Percentiles rank a stretch among this genome's conserved stretches.
Evolutionary conservation across 2,113 vertebrate genomes (phyloP).

Genomic region (Merops nubicus): DNA sequence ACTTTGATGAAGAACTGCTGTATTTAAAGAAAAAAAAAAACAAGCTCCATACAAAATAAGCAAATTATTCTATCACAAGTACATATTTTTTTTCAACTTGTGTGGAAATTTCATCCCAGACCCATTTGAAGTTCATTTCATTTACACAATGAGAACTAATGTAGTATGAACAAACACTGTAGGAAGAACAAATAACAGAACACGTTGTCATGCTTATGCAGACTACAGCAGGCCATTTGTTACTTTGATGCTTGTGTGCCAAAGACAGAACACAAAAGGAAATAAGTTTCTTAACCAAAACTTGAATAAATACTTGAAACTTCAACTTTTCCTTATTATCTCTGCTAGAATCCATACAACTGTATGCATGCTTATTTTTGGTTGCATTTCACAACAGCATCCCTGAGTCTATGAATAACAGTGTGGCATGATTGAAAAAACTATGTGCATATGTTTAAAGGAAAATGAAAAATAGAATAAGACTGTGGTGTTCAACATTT

Average conservation of each 20-base stretch:
- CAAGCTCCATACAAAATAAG: neutral
- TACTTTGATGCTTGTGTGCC: accelerated
- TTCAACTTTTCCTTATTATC: neutral
- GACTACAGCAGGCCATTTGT: neutral
- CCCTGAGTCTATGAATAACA: neutral
- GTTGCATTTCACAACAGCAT: neutral
- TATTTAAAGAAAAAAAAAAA: neutral
- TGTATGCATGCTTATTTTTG: neutral
- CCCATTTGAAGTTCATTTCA: neutral
- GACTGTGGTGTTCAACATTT: neutral
- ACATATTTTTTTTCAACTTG: neutral
- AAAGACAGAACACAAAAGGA: neutral
- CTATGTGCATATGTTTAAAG: conserved; percentile 23
- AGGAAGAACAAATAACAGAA: neutral
- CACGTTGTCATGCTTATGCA: neutral
- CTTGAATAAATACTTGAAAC: neutral
- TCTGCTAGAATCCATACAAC: neutral
- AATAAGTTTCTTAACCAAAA: neutral
- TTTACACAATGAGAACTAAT: neutral
- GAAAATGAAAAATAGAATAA: conserved; percentile 46
- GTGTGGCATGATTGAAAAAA: neutral
- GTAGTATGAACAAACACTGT: neutral
- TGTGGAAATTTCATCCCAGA: neutral
- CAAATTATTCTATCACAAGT: neutral
- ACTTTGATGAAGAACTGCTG: neutral